Percentiles rank a stretch among this genome's conserved stretches.
Evolutionary conservation across 92 coral and sea anemone genomes (phyloP).

Genomic region (Actinostola sp.): DNA sequence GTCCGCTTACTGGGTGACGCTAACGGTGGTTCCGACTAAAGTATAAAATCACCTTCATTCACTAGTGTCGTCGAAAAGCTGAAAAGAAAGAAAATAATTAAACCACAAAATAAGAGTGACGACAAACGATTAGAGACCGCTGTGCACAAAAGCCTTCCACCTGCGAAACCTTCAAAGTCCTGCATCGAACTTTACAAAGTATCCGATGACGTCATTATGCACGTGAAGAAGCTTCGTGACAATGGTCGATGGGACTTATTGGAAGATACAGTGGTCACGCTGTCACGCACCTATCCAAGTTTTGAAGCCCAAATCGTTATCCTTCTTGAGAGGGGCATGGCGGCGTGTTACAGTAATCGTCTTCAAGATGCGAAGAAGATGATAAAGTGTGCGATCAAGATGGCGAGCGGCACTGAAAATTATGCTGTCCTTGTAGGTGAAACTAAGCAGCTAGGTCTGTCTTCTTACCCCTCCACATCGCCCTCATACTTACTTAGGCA

Average conservation of each 20-base stretch:
- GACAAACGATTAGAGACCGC: no score
- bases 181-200: constrained; percentile 14
- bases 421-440: constrained; percentile 18
- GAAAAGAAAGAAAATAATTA: no score
- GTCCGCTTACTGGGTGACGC: no score
- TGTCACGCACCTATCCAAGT: constrained; percentile 21
- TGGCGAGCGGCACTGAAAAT: constrained; percentile 21
- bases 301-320: constrained; percentile 54
- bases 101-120: no score
- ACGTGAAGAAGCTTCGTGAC: constrained; percentile 60
- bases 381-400: constrained; percentile 22
- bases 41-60: no score
- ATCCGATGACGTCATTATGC: constrained; percentile 52
- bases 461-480: no score
- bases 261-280: constrained; percentile 9
- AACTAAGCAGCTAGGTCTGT: no score
- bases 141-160: no score
- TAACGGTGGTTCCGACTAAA: no score
- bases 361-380: constrained; percentile 33
- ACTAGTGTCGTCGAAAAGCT: no score
- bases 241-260: constrained; percentile 68
- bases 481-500: no score
- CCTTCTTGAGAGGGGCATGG: constrained; percentile 59
- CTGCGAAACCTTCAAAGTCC: constrained; percentile 34
- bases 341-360: constrained; percentile 53